phyloP scores from a whole-genome alignment of 2,113 vertebrate genomes.

The Nothoprocta pentlandii region DNA sequence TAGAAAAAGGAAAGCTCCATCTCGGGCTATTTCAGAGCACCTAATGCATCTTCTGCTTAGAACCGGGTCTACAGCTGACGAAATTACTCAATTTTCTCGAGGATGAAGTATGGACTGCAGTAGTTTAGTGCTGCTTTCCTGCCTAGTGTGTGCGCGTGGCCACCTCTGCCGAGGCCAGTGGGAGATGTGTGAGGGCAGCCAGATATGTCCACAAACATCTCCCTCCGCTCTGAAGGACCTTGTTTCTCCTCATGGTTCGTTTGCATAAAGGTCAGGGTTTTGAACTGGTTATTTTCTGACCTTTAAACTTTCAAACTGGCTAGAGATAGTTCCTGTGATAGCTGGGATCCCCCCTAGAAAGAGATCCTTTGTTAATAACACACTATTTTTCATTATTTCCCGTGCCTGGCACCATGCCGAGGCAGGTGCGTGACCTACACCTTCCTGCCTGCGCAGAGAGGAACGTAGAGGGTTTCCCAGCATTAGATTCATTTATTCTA shows the following conservation, averaged over 20 bases:
- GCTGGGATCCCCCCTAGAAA: background rate
- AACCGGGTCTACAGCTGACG: background rate
- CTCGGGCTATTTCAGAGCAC: background rate
- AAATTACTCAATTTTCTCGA: background rate
- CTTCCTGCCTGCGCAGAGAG: background rate
- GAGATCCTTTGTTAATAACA: background rate
- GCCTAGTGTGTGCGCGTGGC: background rate
- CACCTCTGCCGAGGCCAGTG: accelerated
- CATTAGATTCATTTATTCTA: background rate
- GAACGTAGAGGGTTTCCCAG: background rate
- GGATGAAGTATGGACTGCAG: accelerated
- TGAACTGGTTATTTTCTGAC: background rate
- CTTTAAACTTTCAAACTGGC: background rate
- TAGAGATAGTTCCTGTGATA: background rate
- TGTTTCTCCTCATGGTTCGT: background rate
- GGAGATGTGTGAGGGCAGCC: background rate
- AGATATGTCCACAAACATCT: background rate
- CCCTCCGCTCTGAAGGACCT: background rate
- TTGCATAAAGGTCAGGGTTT: background rate
- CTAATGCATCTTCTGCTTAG: background rate
- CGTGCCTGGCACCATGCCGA: background rate
- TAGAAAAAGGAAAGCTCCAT: background rate
- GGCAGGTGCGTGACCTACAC: accelerated
- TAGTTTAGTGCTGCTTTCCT: background rate
- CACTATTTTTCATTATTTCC: background rate